These are phyloP conservation scores for Xiphorhynchus elegans DNA, from an alignment of 2,113 vertebrate genomes.

Conservation along the genomic window DNA sequence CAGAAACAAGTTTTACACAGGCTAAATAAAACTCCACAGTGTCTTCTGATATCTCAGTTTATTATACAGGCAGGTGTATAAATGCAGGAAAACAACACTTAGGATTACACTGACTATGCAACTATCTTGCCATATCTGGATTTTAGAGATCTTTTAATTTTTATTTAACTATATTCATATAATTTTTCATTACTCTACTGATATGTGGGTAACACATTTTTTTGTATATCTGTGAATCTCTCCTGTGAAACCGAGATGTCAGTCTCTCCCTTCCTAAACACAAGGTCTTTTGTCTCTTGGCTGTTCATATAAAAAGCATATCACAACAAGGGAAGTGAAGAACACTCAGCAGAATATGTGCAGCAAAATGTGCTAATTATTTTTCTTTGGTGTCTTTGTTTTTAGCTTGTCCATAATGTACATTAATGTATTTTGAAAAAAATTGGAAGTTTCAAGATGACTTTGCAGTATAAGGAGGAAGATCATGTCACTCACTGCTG, in stretches of 20 bases:
- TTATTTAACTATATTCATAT: not conserved
- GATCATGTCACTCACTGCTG: accelerated
- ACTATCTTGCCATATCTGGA: not conserved
- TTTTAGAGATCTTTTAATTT: not conserved
- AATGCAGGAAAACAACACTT: not conserved
- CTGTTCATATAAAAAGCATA: not conserved
- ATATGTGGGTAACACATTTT: not conserved
- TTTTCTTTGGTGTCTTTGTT: not conserved
- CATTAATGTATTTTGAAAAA: not conserved
- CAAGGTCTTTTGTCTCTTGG: not conserved
- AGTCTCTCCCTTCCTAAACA: not conserved
- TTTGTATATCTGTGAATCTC: accelerated
- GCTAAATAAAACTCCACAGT: not conserved
- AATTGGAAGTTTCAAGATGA: not conserved
- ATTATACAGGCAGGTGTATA: not conserved
- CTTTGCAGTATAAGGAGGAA: not conserved
- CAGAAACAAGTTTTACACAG: not conserved
- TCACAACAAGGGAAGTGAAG: not conserved
- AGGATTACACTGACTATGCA: not conserved
- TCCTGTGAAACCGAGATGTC: not conserved
- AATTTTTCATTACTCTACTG: not conserved
- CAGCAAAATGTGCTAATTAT: not conserved
- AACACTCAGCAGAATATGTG: not conserved
- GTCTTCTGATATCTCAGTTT: not conserved
- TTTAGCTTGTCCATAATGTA: not conserved